Percentiles rank a stretch among this genome's conserved stretches.
These are phyloP conservation scores for Etheostoma nigrum DNA, from an alignment of 2,797 vertebrate genomes.

Conservation along the genomic window DNA sequence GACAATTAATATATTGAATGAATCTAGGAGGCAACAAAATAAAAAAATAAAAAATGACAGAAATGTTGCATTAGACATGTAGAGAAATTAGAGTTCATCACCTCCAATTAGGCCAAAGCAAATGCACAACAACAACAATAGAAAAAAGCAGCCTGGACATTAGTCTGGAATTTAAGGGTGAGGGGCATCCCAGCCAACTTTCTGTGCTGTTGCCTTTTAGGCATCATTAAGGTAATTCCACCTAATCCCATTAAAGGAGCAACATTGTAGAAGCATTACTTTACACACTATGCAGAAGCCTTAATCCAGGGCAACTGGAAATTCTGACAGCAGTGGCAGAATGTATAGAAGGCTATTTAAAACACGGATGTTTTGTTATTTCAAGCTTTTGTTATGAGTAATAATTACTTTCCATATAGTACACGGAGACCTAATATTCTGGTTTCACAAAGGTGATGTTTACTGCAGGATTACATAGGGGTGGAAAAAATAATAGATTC, in stretches of 20 bases:
- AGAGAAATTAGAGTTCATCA: background rate
- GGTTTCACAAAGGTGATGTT: background rate
- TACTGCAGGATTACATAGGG: background rate
- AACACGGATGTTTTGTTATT: background rate
- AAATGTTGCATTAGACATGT: background rate
- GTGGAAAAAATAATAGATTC: too few species aligned
- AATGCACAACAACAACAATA: slow-evolving; percentile 9
- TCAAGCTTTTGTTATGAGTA: background rate
- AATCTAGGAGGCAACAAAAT: background rate
- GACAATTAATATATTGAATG: background rate
- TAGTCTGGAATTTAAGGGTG: slow-evolving; percentile 28
- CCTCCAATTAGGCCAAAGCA: background rate
- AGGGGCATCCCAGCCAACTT: slow-evolving; percentile 28
- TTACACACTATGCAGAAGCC: slow-evolving; percentile 42
- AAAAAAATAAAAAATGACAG: background rate
- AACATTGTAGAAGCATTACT: slow-evolving; percentile 64
- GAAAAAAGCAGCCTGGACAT: slow-evolving; percentile 1
- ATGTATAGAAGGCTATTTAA: slow-evolving; percentile 21
- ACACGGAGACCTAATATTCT: background rate
- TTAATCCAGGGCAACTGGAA: slow-evolving; percentile 67
- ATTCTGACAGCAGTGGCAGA: slow-evolving; percentile 42
- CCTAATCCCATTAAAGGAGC: slow-evolving; percentile 74
- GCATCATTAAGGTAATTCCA: slow-evolving; percentile 67
- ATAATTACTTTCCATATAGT: background rate
- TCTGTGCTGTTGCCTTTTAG: slow-evolving; percentile 39